phyloP scores from a whole-genome alignment of 2,113 vertebrate genomes.

The Cyanocitta stelleri region DNA sequence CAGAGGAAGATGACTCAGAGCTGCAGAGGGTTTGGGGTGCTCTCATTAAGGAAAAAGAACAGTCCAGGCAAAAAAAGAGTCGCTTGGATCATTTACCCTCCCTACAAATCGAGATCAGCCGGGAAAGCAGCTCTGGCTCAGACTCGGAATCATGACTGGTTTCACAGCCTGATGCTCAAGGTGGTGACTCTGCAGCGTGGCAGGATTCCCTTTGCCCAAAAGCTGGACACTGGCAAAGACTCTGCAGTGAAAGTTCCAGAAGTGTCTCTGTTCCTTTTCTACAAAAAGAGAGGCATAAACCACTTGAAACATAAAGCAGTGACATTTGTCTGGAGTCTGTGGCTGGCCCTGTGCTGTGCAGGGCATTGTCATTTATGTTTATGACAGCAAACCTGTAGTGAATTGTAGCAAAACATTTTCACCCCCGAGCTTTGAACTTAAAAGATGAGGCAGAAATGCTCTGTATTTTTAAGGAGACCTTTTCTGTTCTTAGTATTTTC shows the following conservation, averaged over 20 bases:
- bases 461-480: slow-evolving; percentile 68
- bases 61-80: slow-evolving; percentile 90
- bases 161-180: neutral
- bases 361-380: slow-evolving; percentile 51
- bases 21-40: slow-evolving; percentile 94
- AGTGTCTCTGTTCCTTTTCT: slow-evolving; percentile 24
- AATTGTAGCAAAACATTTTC: slow-evolving; percentile 41
- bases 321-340: slow-evolving; percentile 6
- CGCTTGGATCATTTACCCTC: slow-evolving; percentile 93
- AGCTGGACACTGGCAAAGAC: slow-evolving; percentile 23
- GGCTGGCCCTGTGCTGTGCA: slow-evolving; percentile 33
- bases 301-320: slow-evolving; percentile 50
- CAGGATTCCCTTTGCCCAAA: neutral
- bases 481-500: slow-evolving; percentile 66
- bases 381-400: slow-evolving; percentile 49
- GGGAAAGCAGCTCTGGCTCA: slow-evolving; percentile 91
- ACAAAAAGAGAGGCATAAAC: neutral
- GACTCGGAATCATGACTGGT: slow-evolving; percentile 89
- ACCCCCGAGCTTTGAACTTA: slow-evolving; percentile 52
- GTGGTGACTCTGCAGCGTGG: slow-evolving; percentile 6
- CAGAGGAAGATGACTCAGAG: slow-evolving; percentile 89
- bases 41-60: slow-evolving; percentile 94
- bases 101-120: slow-evolving; percentile 96
- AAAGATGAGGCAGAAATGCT: slow-evolving; percentile 60
- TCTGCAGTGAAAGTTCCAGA: slow-evolving; percentile 15